Conservation (phyloP, 2,888 invertebrate genomes). For the Xanthorhoe designata region DNA sequence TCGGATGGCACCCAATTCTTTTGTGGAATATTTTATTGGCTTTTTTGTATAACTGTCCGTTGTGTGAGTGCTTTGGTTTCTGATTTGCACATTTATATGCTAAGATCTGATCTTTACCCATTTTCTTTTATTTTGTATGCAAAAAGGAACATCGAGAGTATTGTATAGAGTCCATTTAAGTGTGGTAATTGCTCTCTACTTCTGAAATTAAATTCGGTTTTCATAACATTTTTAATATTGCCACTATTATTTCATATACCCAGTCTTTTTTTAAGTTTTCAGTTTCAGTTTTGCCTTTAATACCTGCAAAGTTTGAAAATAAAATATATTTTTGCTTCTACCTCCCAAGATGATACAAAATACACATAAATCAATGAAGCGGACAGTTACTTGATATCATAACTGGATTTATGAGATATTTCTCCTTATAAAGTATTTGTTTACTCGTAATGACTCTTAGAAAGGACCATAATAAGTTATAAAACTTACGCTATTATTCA, state of each 20-base stretch:
- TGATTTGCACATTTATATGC: conserved; percentile 2
- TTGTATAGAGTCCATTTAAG: background rate
- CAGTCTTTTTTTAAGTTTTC: too few relatives aligned
- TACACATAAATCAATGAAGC: conserved; percentile 17
- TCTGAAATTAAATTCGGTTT: too few relatives aligned
- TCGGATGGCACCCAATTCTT: conserved; percentile 16
- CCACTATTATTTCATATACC: too few relatives aligned
- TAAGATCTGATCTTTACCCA: background rate
- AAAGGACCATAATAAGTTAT: conserved; percentile 11
- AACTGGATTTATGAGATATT: conserved; percentile 18
- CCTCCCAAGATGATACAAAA: conserved; percentile 3
- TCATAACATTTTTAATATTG: too few relatives aligned
- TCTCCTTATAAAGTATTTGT: conserved; percentile 5
- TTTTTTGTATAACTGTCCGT: conserved; percentile 18
- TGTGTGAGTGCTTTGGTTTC: conserved; percentile 3
- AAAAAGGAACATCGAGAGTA: background rate
- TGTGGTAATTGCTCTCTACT: background rate
- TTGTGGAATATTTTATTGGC: conserved; percentile 15
- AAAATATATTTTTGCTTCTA: background rate
- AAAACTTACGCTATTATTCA: conserved; percentile 8
- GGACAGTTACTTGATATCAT: conserved; percentile 26
- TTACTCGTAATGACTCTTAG: conserved; percentile 15
- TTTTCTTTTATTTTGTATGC: background rate
- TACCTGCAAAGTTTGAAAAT: too few relatives aligned
- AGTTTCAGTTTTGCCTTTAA: too few relatives aligned